Conservation (phyloP, 2,113 vertebrate genomes). For the human region DNA sequence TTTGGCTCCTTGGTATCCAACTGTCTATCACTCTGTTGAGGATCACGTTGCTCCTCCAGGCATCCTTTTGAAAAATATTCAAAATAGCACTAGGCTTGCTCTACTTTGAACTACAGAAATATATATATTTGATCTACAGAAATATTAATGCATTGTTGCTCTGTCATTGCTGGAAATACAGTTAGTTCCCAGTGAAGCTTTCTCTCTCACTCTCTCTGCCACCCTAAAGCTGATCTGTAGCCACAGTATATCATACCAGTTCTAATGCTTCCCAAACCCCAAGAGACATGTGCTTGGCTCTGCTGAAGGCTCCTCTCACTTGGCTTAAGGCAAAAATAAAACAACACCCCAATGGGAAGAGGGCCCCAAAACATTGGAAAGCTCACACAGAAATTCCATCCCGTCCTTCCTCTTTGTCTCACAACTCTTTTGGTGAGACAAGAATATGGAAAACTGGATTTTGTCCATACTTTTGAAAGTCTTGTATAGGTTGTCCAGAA, state of each 20-base stretch:
- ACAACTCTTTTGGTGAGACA: not conserved
- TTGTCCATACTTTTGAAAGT: not conserved
- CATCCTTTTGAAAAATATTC: conserved; percentile 1
- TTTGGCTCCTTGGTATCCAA: not conserved
- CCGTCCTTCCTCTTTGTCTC: not conserved
- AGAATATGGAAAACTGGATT: not conserved
- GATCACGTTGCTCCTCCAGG: not conserved
- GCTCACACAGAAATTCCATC: not conserved
- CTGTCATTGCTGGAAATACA: not conserved
- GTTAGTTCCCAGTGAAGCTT: not conserved
- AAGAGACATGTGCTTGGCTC: not conserved
- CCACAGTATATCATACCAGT: not conserved
- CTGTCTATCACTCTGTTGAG: not conserved
- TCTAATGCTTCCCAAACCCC: not conserved
- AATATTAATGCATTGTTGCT: not conserved
- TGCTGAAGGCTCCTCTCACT: not conserved
- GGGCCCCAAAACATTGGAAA: not conserved
- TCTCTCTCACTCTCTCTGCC: not conserved
- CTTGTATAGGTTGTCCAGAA: not conserved
- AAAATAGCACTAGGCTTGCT: not conserved
- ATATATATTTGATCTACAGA: not conserved
- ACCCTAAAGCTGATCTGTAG: not conserved
- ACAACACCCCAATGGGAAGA: not conserved
- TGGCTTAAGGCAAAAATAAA: not conserved
- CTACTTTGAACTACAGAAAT: not conserved